A percentile compares a stretch with the other conserved stretches of the same genome.
Evolutionary conservation across 2,888 invertebrate genomes (phyloP).

Genomic region (Esperia sulphurella): DNA sequence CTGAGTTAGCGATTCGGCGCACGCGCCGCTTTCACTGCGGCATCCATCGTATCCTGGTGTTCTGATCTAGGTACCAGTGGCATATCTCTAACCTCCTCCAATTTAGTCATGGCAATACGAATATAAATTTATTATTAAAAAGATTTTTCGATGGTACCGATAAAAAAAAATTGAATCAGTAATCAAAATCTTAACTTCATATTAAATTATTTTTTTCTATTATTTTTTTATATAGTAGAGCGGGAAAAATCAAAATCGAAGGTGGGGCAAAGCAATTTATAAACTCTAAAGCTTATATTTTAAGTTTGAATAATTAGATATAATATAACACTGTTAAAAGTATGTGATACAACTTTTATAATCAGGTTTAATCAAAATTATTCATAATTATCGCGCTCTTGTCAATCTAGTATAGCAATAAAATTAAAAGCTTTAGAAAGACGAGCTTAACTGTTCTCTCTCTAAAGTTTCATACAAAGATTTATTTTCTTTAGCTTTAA

Average conservation of each 20-base stretch:
- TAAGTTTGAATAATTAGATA: neutral
- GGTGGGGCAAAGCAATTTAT: slow-evolving; percentile 5
- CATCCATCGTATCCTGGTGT: slow-evolving; percentile 57
- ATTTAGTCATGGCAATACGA: neutral
- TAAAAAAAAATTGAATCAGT: too few species aligned
- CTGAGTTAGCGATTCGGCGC: slow-evolving; percentile 53
- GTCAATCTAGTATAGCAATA: neutral
- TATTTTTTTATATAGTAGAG: too few species aligned
- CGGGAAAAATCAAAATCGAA: neutral
- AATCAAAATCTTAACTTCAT: too few species aligned
- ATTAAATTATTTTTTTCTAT: too few species aligned
- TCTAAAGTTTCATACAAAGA: too few species aligned
- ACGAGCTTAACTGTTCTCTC: neutral
- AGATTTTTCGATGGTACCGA: too few species aligned
- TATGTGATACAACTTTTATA: neutral
- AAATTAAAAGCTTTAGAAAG: neutral
- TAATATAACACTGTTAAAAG: neutral
- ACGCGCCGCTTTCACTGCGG: slow-evolving; percentile 69
- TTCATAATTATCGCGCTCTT: neutral
- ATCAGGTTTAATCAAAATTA: neutral
- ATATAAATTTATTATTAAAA: too few species aligned
- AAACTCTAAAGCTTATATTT: neutral
- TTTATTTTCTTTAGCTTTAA: too few species aligned
- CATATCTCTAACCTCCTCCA: neutral
- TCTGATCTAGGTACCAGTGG: slow-evolving; percentile 5